These are phyloP conservation scores for Heterotilapia buettikoferi DNA, from an alignment of 2,113 vertebrate species.

Conservation along the genomic window DNA sequence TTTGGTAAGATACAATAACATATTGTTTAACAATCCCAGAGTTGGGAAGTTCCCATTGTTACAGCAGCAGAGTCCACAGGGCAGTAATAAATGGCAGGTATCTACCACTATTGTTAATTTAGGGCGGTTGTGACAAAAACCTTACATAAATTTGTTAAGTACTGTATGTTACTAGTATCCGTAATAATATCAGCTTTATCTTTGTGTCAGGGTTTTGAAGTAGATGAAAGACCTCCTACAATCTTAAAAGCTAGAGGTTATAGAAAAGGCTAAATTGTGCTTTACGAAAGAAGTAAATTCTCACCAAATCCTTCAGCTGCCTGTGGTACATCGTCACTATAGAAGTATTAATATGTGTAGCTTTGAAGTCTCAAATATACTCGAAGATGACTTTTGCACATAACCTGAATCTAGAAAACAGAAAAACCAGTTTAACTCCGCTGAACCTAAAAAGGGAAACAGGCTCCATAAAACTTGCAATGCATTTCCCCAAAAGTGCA, in stretches of 20 bases:
- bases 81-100: not conserved
- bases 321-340: not conserved
- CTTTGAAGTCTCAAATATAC: not conserved
- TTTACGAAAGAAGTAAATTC: not conserved
- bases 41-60: not conserved
- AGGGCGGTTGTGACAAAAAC: not conserved
- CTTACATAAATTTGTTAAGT: not conserved
- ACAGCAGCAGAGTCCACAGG: not conserved
- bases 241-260: not conserved
- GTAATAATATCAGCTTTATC: not conserved
- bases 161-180: not conserved
- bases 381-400: not conserved
- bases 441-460: not conserved
- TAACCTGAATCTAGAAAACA: not conserved
- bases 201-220: not conserved
- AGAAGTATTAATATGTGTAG: not conserved
- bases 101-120: not conserved
- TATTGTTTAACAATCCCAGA: not conserved
- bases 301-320: not conserved
- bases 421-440: not conserved
- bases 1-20: not conserved
- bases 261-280: not conserved
- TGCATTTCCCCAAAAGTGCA: conserved; percentile 38
- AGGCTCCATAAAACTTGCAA: conserved; percentile 43
- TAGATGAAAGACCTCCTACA: not conserved